phyloP scores from a whole-genome alignment of 2,888 invertebrate genomes.

The Sminthurinus aureus region DNA sequence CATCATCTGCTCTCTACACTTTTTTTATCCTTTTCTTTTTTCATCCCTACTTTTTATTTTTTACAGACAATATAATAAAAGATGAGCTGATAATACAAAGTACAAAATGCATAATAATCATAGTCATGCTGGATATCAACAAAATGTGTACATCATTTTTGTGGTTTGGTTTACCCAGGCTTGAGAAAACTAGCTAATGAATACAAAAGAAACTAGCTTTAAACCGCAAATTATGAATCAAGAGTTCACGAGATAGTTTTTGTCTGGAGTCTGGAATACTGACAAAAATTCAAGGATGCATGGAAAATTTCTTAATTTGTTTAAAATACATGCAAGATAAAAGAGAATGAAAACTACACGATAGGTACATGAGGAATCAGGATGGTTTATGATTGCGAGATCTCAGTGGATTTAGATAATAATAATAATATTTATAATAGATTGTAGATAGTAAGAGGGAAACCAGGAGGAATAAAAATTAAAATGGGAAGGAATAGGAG shows the following conservation, averaged over 20 bases:
- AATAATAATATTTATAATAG: too few relatives aligned
- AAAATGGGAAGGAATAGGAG: not conserved
- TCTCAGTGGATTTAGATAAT: too few relatives aligned
- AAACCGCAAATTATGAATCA: constrained; percentile 7
- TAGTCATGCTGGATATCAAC: not conserved
- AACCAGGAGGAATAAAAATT: not conserved
- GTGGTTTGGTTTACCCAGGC: not conserved
- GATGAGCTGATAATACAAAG: not conserved
- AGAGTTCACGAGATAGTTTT: not conserved
- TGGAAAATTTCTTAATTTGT: too few relatives aligned
- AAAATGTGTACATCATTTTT: not conserved
- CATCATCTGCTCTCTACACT: not conserved
- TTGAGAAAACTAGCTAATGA: not conserved
- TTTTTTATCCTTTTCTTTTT: too few relatives aligned
- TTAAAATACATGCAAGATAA: not conserved
- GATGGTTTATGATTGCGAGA: too few relatives aligned
- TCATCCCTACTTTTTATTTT: not conserved
- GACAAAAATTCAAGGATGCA: too few relatives aligned
- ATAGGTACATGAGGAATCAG: too few relatives aligned
- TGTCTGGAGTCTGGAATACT: too few relatives aligned
- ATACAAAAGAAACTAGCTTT: constrained; percentile 8
- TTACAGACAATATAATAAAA: not conserved
- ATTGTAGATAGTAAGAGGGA: not conserved
- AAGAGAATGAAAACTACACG: too few relatives aligned
- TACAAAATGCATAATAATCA: not conserved